Conservation (phyloP, 2,888 invertebrate genomes). For the Liodrosophila aerea region DNA sequence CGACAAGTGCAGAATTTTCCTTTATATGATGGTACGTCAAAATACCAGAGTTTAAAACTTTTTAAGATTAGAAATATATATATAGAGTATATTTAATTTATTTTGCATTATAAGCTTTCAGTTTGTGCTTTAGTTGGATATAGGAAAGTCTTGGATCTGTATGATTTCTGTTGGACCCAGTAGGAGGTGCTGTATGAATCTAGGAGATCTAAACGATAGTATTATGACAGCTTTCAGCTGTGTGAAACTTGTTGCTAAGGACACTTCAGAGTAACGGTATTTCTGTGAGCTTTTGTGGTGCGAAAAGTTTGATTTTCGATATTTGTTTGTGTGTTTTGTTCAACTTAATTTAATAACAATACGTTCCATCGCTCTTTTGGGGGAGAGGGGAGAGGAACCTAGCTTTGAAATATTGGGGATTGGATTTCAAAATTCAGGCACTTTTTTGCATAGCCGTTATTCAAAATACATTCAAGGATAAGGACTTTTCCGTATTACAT, state of each 20-base stretch:
- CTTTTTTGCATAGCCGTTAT: constrained; percentile 38
- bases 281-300: constrained; percentile 4
- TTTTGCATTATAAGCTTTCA: constrained; percentile 7
- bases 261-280: constrained; percentile 66
- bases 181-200: constrained; percentile 25
- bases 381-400: background rate
- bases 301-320: background rate
- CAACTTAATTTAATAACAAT: background rate
- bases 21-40: constrained; percentile 9
- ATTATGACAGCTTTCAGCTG: constrained; percentile 53
- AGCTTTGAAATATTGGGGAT: constrained; percentile 2
- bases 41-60: constrained; percentile 12
- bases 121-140: constrained; percentile 32
- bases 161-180: constrained; percentile 8
- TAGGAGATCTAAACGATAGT: constrained; percentile 9
- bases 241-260: constrained; percentile 57
- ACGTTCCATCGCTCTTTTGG: constrained; percentile 1
- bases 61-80: constrained; percentile 3
- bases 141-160: constrained; percentile 34
- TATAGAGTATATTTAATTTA: constrained; percentile 9
- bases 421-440: constrained; percentile 50
- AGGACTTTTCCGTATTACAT: constrained; percentile 80
- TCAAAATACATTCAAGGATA: constrained; percentile 79
- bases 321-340: background rate
- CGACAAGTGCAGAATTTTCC: constrained; percentile 29